Evolutionary conservation across 2,888 invertebrate species (phyloP).

Genomic region (Drosophila bunnanda): DNA sequence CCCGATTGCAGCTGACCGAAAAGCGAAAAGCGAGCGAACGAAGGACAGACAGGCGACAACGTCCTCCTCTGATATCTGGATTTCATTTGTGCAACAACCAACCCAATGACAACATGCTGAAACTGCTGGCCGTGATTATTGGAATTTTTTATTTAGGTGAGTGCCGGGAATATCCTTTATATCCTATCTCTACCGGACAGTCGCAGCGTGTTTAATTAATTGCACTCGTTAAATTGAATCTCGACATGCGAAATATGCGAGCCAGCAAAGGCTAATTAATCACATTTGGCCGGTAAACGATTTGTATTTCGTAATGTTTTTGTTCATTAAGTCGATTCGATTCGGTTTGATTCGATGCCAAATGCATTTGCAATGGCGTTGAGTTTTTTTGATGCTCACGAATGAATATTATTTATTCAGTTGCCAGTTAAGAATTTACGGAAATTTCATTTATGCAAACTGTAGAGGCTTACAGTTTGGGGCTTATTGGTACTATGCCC

Average conservation of each 20-base stretch:
- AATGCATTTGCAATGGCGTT: conserved; percentile 38
- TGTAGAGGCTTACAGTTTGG: conserved; percentile 2
- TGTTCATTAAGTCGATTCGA: conserved; percentile 41
- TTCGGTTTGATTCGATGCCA: conserved; percentile 19
- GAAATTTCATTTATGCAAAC: not conserved
- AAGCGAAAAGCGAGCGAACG: not conserved
- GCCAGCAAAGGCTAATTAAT: conserved; percentile 51
- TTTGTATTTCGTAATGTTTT: conserved; percentile 39
- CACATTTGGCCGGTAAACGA: conserved; percentile 53
- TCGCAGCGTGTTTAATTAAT: conserved; percentile 55
- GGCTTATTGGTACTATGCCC: not conserved
- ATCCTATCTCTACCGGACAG: not conserved
- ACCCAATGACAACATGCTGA: conserved; percentile 77
- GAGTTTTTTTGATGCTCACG: conserved; percentile 4
- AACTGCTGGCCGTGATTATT: conserved; percentile 75
- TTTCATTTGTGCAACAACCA: conserved; percentile 60
- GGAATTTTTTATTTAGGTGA: conserved; percentile 81
- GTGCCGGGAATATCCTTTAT: conserved; percentile 42
- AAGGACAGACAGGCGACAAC: conserved; percentile 46
- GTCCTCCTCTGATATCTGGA: conserved; percentile 38
- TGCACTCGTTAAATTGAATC: conserved; percentile 59
- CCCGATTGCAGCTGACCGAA: conserved; percentile 52
- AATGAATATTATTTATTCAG: conserved; percentile 8
- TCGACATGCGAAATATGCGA: conserved; percentile 52
- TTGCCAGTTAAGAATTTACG: conserved; percentile 15